Conservation (phyloP, 2,113 vertebrate species). For the Prochilodus magdalenae region DNA sequence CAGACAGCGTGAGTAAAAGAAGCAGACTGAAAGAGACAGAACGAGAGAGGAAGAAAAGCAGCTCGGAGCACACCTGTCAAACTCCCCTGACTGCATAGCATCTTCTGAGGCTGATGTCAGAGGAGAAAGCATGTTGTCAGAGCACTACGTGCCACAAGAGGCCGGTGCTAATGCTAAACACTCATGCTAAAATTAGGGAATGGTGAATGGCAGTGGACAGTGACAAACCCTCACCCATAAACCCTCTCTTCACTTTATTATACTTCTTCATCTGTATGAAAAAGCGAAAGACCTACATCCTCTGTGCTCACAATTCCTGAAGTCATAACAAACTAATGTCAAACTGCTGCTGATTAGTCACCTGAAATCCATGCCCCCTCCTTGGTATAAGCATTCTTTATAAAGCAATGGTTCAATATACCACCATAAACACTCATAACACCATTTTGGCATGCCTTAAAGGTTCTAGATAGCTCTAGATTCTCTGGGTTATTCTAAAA, state of each 20-base stretch:
- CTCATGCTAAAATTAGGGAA: not conserved
- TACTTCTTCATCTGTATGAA: not conserved
- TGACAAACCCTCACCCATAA: not conserved
- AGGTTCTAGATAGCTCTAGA: too few species aligned
- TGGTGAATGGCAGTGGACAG: not conserved
- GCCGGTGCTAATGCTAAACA: not conserved
- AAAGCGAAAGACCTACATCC: too few species aligned
- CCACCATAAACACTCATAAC: too few species aligned
- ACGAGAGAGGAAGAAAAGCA: not conserved
- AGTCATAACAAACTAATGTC: too few species aligned
- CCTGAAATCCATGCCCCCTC: too few species aligned
- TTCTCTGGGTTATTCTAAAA: too few species aligned
- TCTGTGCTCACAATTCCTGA: too few species aligned
- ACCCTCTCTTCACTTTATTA: not conserved
- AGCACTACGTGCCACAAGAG: constrained; percentile 58
- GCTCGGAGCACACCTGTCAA: constrained; percentile 60
- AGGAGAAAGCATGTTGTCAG: constrained; percentile 63
- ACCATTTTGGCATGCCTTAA: too few species aligned
- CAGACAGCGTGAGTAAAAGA: not conserved
- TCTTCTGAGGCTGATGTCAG: constrained; percentile 28
- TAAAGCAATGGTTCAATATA: too few species aligned
- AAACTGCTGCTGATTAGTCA: too few species aligned
- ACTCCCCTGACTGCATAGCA: constrained; percentile 39
- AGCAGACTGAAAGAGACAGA: not conserved
- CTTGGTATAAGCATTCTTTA: too few species aligned